Conservation (phyloP, 2,113 vertebrate genomes). For the Morphnarchus princeps region DNA sequence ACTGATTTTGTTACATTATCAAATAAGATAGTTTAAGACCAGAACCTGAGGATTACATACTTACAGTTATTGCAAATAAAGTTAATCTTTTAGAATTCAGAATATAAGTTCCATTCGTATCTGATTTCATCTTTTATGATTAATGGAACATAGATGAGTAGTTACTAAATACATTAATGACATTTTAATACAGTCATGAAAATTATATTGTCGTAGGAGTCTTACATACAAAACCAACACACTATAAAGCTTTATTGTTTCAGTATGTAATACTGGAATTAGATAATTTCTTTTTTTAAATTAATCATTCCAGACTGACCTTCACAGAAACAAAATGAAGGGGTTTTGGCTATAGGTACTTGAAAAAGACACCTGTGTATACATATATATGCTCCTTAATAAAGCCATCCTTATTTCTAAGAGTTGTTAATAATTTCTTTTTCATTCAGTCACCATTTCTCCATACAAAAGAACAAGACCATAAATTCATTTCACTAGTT, state of each 20-base stretch:
- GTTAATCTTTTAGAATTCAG: neutral
- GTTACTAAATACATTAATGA: conserved; percentile 21
- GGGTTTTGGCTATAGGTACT: neutral
- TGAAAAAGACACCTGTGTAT: neutral
- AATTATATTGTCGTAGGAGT: neutral
- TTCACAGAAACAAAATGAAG: neutral
- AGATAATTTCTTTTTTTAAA: neutral
- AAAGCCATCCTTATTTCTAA: neutral
- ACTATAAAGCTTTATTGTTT: neutral
- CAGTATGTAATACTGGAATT: neutral
- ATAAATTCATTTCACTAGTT: neutral
- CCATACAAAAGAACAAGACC: neutral
- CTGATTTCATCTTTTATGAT: neutral
- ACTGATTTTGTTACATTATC: neutral
- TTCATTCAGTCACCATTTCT: neutral
- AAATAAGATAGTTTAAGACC: neutral
- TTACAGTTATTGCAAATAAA: neutral
- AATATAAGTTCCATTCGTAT: neutral
- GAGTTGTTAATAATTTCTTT: neutral
- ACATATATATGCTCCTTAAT: neutral
- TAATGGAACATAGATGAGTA: conserved; percentile 16
- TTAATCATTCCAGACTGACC: neutral
- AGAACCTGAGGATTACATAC: neutral
- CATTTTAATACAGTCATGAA: neutral
- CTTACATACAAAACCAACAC: neutral